phyloP scores from a whole-genome alignment of 2,888 invertebrate genomes.

The Carcina quercana region DNA sequence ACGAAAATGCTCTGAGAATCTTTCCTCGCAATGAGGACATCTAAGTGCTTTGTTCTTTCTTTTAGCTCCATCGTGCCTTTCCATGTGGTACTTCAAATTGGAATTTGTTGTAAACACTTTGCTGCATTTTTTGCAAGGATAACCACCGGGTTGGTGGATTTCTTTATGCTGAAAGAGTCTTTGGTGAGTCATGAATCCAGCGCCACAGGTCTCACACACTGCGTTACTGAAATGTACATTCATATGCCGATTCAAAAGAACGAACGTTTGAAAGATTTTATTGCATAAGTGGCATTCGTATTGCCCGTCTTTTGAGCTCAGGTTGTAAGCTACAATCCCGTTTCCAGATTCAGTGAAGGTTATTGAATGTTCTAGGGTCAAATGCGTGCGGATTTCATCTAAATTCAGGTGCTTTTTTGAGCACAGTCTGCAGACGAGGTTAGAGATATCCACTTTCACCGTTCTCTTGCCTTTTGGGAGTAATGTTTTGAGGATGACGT shows the following conservation, averaged over 20 bases:
- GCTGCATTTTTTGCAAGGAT: conserved; percentile 52
- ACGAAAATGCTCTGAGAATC: conserved; percentile 48
- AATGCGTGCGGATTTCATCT: conserved; percentile 37
- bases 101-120: conserved; percentile 63
- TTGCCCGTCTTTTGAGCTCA: conserved; percentile 35
- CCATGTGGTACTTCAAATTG: conserved; percentile 46
- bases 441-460: conserved; percentile 51
- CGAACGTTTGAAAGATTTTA: conserved; percentile 48
- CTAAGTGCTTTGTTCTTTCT: conserved; percentile 41
- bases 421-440: conserved; percentile 46
- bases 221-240: conserved; percentile 55
- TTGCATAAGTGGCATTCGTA: conserved; percentile 45
- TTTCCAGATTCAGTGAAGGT: conserved; percentile 43
- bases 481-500: conserved; percentile 34
- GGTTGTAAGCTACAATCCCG: conserved; percentile 44
- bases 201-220: conserved; percentile 52
- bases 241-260: conserved; percentile 53
- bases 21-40: conserved; percentile 46
- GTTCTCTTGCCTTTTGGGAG: conserved; percentile 48
- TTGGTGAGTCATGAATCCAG: conserved; percentile 50
- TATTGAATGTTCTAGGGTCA: conserved; percentile 30
- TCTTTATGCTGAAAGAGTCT: conserved; percentile 48
- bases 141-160: conserved; percentile 46
- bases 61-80: conserved; percentile 43
- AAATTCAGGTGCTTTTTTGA: conserved; percentile 24